phyloP scores from a whole-genome alignment of 2,888 invertebrate species.

The Drosophila austrosaltans region DNA sequence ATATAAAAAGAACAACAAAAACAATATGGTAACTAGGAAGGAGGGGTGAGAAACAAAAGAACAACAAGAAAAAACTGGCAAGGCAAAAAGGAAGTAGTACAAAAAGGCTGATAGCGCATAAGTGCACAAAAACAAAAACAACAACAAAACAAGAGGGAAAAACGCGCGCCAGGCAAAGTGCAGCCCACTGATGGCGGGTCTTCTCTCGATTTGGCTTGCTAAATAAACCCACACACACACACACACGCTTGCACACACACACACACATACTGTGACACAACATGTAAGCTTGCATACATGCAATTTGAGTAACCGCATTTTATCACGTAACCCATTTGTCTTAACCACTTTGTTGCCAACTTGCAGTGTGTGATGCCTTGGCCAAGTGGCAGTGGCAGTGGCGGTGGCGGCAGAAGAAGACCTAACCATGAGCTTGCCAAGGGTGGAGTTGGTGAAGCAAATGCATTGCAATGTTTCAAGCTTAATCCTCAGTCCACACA shows the following conservation, averaged over 20 bases:
- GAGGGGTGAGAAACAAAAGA: constrained; percentile 31
- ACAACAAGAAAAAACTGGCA: constrained; percentile 50
- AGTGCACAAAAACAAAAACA: constrained; percentile 64
- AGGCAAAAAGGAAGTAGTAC: constrained; percentile 37
- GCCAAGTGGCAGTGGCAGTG: constrained; percentile 63
- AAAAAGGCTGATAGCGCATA: constrained; percentile 74
- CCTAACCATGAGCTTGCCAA: constrained; percentile 44
- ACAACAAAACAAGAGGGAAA: constrained; percentile 55
- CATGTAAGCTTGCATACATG: constrained; percentile 74
- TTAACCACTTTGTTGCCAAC: constrained; percentile 81
- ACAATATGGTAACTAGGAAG: not conserved
- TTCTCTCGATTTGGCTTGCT: constrained; percentile 56
- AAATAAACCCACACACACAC: constrained; percentile 62
- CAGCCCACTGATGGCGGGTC: constrained; percentile 58
- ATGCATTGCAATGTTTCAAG: constrained; percentile 75
- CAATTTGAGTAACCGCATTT: constrained; percentile 82
- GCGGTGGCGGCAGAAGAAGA: constrained; percentile 35
- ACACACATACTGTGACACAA: constrained; percentile 50
- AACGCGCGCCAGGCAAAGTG: constrained; percentile 53
- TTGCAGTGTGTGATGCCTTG: constrained; percentile 74
- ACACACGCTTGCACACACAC: constrained; percentile 24
- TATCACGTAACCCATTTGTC: constrained; percentile 82
- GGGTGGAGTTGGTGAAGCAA: constrained; percentile 40
- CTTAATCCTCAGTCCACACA: constrained; percentile 65
- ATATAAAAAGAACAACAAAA: constrained; percentile 32